Evolutionary conservation across 2,888 invertebrate species (phyloP).

Genomic region (Erebia palarica): DNA sequence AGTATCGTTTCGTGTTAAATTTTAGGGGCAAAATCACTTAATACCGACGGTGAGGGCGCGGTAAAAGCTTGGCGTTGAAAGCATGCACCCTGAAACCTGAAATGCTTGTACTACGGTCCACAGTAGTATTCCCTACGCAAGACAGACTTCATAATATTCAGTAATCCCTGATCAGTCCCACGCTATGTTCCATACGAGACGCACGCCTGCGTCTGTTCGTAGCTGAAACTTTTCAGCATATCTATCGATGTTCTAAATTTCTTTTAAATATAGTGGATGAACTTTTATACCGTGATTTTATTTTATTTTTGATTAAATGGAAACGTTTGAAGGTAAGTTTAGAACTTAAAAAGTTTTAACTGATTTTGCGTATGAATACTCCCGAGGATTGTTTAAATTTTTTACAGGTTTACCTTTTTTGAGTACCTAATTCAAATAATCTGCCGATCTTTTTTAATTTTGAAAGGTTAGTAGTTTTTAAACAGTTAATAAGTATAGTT

Average conservation of each 20-base stretch:
- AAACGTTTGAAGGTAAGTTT: slow-evolving; percentile 30
- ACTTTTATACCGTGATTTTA: not conserved
- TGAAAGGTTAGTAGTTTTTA: too few species aligned
- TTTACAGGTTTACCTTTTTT: too few species aligned
- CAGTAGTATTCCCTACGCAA: not conserved
- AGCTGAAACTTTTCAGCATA: slow-evolving; percentile 32
- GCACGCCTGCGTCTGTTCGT: slow-evolving; percentile 26
- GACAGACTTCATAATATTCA: slow-evolving; percentile 17
- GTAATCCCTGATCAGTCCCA: slow-evolving; percentile 31
- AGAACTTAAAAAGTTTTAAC: not conserved
- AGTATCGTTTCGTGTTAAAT: too few species aligned
- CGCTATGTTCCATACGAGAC: slow-evolving; percentile 33
- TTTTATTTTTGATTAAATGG: slow-evolving; percentile 20
- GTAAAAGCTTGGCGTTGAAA: slow-evolving; percentile 15
- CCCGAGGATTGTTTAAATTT: too few species aligned
- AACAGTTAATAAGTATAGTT: too few species aligned
- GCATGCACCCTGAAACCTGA: slow-evolving; percentile 11
- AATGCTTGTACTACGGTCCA: not conserved
- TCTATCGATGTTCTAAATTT: slow-evolving; percentile 30
- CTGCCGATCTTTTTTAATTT: too few species aligned
- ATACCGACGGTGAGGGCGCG: not conserved
- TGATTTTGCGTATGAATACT: not conserved
- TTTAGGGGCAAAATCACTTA: too few species aligned
- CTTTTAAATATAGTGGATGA: slow-evolving; percentile 15
- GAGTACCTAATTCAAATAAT: too few species aligned